These are phyloP conservation scores for Ciconia nigra DNA, from an alignment of 2,797 vertebrate genomes.

Conservation along the genomic window DNA sequence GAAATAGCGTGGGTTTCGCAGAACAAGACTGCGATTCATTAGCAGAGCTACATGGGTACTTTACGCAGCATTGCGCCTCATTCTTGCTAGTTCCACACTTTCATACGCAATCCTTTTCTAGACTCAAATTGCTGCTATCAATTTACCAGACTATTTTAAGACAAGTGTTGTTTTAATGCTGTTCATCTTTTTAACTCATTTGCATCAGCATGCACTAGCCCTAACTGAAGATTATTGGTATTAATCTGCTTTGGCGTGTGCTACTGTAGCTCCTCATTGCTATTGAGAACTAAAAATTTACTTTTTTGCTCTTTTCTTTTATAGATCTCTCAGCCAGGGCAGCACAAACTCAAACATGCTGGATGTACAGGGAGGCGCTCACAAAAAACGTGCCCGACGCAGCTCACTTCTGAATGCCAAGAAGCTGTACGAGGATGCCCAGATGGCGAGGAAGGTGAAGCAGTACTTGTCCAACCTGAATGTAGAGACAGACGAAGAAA, in stretches of 20 bases:
- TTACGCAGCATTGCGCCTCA: background rate
- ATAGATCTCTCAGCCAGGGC: conserved; percentile 93
- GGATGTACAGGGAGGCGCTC: conserved; percentile 90
- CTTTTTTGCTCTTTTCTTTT: background rate
- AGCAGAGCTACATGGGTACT: background rate
- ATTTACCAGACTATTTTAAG: background rate
- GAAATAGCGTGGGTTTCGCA: background rate
- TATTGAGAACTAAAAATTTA: background rate
- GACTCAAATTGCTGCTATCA: conserved; percentile 24
- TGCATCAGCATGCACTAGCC: conserved; percentile 77
- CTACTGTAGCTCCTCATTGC: background rate
- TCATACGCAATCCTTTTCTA: background rate
- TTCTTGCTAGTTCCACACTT: conserved; percentile 32
- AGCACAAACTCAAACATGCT: conserved; percentile 97
- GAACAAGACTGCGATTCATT: background rate
- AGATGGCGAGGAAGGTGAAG: conserved; percentile 96
- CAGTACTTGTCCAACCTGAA: conserved; percentile 92
- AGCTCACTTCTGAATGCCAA: conserved; percentile 95
- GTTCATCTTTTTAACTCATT: conserved; percentile 77
- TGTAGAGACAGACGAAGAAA: conserved; percentile 92
- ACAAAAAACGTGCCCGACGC: conserved; percentile 92
- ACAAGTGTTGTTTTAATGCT: conserved; percentile 68
- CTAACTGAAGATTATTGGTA: conserved; percentile 72
- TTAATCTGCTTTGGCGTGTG: conserved; percentile 52
- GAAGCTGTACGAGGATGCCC: conserved; percentile 96